Base-by-base conservation (phyloP, 1,140 invertebrate species). In the Halesus radiatus region DNA sequence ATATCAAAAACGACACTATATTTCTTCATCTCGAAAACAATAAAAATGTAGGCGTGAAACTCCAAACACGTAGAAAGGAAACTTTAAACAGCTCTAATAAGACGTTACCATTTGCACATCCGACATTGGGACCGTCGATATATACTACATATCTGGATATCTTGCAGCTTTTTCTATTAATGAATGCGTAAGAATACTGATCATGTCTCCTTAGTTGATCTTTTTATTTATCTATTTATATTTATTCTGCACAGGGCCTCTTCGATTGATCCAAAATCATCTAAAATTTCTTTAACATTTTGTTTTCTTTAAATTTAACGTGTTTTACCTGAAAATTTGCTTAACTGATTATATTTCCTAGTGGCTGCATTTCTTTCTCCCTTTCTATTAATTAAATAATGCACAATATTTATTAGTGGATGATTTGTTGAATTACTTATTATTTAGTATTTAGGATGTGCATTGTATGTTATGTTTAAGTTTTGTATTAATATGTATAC, bases 241-340 rank as follows among this genome's bases (percentile, higher is more conserved):
- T 75, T 75, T 75, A n/a, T 75, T 75, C 8, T 79, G 20, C 18
- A 23, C 78, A 83, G 82, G 82, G 82, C 37, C 82, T 83, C 82
- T 83, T 83, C 78, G 82, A 83, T 80, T 83, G 37, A 83, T 80
- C 79, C 79, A 64, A 18, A n/a, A 32, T 75, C 72, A 75, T 32
- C 29, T 58, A 73, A 79, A 72, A 29, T 72, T n/a, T 62, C 16
- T 8, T 45, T 45, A 58, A 60, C 22, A 58, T 37, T 70, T 72
- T 64, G n/a, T 58, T 32, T 56, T 54, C 20, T 52, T 53, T 68
- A 78, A 20, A n/a, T 45, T 37, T 15, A 29, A 45, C 22, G 18
- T 72, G 13, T 29, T 74, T 56, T 5, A 18, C 60, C 23, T 15
- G 26, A 74, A 79, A 79, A 79, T 79, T 79, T 62, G 78, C 70